Evolutionary conservation across 2,113 vertebrate species (phyloP).

Genomic region (Dicaeum eximium): DNA sequence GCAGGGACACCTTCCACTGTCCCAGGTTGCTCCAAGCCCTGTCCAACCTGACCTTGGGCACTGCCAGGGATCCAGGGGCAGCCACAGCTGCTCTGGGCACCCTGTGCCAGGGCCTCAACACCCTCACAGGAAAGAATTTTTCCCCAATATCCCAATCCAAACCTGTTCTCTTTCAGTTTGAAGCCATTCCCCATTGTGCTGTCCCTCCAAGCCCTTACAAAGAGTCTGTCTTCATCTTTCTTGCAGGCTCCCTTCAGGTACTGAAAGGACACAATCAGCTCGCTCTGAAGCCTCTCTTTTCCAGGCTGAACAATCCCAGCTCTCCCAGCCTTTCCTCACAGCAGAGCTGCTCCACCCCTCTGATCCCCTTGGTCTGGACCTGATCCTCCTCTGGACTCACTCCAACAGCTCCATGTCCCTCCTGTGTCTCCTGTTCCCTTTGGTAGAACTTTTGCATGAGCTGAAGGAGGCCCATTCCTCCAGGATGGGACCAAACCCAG

Average conservation of each 20-base stretch:
- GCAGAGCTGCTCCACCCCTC: neutral
- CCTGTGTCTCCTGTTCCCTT: neutral
- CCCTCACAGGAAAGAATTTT: neutral
- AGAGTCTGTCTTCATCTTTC: neutral
- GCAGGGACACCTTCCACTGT: neutral
- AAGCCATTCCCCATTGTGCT: neutral
- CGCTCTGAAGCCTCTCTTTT: neutral
- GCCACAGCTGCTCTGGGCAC: neutral
- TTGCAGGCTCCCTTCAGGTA: neutral
- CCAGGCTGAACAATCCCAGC: neutral
- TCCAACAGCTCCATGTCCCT: neutral
- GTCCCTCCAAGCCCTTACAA: neutral
- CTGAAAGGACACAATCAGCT: neutral
- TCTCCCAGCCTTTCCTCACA: neutral
- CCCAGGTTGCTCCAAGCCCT: accelerated
- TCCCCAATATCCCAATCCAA: neutral
- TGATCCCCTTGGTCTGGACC: neutral
- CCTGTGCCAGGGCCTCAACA: neutral
- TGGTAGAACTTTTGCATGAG: neutral
- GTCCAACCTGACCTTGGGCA: accelerated
- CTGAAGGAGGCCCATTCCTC: neutral
- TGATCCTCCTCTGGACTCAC: neutral
- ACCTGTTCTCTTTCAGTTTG: neutral
- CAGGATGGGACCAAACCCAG: neutral
- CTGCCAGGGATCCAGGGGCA: neutral